Conservation (phyloP, 2,797 vertebrate species). For the Telmatherina bonti region DNA sequence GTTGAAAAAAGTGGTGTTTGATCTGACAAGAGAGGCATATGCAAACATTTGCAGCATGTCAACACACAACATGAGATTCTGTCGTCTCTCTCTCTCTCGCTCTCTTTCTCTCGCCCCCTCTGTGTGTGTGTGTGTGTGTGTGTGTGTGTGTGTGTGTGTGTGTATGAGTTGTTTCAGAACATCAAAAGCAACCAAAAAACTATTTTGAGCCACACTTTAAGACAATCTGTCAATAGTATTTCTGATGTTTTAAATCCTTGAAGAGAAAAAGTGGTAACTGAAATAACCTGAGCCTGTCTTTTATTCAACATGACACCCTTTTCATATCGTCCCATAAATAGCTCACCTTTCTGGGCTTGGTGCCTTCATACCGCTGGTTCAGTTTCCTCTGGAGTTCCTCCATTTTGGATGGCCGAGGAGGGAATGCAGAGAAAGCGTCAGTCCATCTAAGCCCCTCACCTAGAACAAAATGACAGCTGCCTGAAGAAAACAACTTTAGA, state of each 20-base stretch:
- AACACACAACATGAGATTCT: constrained; percentile 15
- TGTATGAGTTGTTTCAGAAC: constrained; percentile 5
- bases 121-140: too few species aligned
- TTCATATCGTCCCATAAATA: constrained; percentile 16
- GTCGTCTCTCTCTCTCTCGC: background rate
- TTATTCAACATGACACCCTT: constrained; percentile 10
- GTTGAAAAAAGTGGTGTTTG: constrained; percentile 6
- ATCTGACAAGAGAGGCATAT: constrained; percentile 1
- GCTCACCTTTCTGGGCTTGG: constrained; percentile 88
- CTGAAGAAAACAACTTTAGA: constrained; percentile 24
- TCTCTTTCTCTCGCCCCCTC: background rate
- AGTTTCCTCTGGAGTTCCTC: constrained; percentile 87
- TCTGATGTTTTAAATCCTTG: background rate
- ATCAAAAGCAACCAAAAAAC: constrained; percentile 12
- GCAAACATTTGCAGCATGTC: constrained; percentile 13
- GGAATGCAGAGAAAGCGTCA: constrained; percentile 28
- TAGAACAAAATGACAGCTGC: constrained; percentile 27
- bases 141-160: too few species aligned
- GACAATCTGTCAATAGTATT: background rate
- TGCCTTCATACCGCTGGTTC: constrained; percentile 78
- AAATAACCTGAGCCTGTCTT: constrained; percentile 18
- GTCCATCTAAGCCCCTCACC: constrained; percentile 47
- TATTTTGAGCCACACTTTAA: background rate
- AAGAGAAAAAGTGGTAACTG: background rate
- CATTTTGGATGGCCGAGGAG: constrained; percentile 78